Base-by-base conservation (phyloP, 2,113 vertebrate species). In the Rhinoderma darwinii region DNA sequence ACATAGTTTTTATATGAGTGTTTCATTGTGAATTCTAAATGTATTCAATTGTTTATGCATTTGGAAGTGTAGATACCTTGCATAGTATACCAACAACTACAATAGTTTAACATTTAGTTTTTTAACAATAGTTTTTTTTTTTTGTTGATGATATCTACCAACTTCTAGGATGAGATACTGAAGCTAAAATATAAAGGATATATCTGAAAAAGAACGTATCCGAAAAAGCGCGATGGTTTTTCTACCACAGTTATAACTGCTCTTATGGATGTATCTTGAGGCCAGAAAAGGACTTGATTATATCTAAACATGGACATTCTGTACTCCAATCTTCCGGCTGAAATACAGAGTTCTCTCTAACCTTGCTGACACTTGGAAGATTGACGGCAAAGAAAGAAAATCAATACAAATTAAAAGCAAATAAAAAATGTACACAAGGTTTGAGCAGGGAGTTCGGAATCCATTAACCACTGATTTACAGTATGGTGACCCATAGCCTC, bases 391-490 rank as follows among this genome's bases (percentile, higher is more conserved):
- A 89, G 85, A 68, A 89, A 68, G 86, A 89, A 89, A 91, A 96
- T 94, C 93, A 89, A 95, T 95, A 94, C 91, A 96, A 96, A 97
- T 97, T 96, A 96, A 96, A 97, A 95, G 94, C 93, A 96, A 96
- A 96, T 95, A 90, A 93, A 93, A 94, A 94, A 91, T 84, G 56
- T 76, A n/a, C 77, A 41, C 43, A 91, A 89, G 88, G 76, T 66
- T 51, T n/a, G 91, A 90, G 90, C 54, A 30, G 87, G 66, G 86
- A 61, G 87, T 91, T 92, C 90, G 91, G 94, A 94, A 94, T 90
- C 91, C 87, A 91, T 93, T 91, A 90, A 75, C 80, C 79, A 82
- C 54, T 88, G 86, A 90, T 92, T 90, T 91, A 88, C 84, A 66
- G 81, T 90, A 89, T 84, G 73, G 75, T 79, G 88, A 83, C 51